Percentiles rank a stretch among this genome's conserved stretches.
These are phyloP conservation scores for Gymnobelideus leadbeateri DNA, from an alignment of 2,113 vertebrate species.

Conservation along the genomic window DNA sequence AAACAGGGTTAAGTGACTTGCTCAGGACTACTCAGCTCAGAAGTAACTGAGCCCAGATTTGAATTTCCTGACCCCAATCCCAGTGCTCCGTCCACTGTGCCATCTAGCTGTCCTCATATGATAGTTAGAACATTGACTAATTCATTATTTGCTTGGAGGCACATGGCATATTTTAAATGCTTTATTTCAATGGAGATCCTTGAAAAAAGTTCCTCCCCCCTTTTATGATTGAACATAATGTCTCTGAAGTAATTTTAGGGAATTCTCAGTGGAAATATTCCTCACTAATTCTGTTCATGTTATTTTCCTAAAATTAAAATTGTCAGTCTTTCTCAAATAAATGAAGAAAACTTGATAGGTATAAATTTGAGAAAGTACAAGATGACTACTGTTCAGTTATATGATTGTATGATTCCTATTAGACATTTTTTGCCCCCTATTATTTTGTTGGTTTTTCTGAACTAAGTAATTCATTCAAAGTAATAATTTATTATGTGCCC, in stretches of 20 bases:
- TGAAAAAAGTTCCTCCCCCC: neutral
- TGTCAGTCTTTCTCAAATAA: slow-evolving; percentile 4
- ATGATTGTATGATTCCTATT: neutral
- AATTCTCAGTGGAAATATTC: neutral
- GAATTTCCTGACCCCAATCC: neutral
- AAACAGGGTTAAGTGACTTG: neutral
- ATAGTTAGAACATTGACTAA: slow-evolving; percentile 15
- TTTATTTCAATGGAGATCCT: slow-evolving; percentile 11
- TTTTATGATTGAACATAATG: slow-evolving; percentile 7
- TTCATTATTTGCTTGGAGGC: neutral
- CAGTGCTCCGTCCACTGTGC: neutral
- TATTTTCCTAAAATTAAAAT: slow-evolving; percentile 10
- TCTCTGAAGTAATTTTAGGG: neutral
- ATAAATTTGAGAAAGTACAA: neutral
- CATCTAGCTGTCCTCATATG: neutral
- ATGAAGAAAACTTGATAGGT: neutral
- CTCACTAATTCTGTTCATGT: neutral
- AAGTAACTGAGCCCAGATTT: neutral
- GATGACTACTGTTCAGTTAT: neutral
- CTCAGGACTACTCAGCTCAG: neutral
- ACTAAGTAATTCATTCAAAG: slow-evolving; percentile 6
- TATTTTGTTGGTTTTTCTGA: neutral
- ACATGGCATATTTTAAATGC: neutral
- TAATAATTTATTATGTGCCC: slow-evolving; percentile 17
- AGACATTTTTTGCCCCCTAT: slow-evolving; percentile 1